Evolutionary conservation across 2,888 invertebrate genomes (phyloP), one percentile per base, ranked within the genome.

Genomic region (Trichacis sp.): DNA sequence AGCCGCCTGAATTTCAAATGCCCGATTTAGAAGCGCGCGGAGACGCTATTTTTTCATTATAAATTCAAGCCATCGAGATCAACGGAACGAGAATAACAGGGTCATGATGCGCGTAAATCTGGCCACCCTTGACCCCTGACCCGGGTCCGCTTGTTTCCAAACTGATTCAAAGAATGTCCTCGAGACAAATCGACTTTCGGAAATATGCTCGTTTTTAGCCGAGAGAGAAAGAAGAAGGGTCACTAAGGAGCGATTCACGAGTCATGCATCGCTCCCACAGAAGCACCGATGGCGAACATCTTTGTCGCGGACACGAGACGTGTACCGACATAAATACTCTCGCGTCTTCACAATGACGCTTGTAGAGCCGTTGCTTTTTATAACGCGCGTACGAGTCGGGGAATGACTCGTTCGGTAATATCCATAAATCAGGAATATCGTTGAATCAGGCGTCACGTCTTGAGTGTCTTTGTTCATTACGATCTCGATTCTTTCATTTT

Each of bases 401-500:
- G 73, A 75, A 70, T 69, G 70, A 58, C 70, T 70, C 68, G 59
- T 66, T 66, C 40, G 59, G 70, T 62, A 77, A 76, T 76, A 77
- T 78, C 64, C 72, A 78, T 80, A 80, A 81, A 81, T 81, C 77
- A 74, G 75, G 65, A 78, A 74, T 78, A 77, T 77, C 73, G 73
- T 75, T 74, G 73, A 74, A 77, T 64, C 71, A 70, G 70, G 56
- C 64, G 68, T 65, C 60, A 49, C 59, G 56, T 64, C 63, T 62
- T 45, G 9, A 40, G 48, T 54, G 42, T 38, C 57, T 68, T 66
- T 57, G 60, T 45, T 45, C 51, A 36, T 61, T 45, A 56, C 52
- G 56, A 51, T 64, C 56, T 42, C 47, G 18, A 19, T 20, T 38
- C 11, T 49, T 36, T 48, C 53, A 48, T 38, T 53, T 51, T 42